Percentiles rank a stretch among this genome's conserved stretches.
These are phyloP conservation scores for Hozukius guyotensis DNA, from an alignment of 2,797 vertebrate genomes.

Conservation along the genomic window DNA sequence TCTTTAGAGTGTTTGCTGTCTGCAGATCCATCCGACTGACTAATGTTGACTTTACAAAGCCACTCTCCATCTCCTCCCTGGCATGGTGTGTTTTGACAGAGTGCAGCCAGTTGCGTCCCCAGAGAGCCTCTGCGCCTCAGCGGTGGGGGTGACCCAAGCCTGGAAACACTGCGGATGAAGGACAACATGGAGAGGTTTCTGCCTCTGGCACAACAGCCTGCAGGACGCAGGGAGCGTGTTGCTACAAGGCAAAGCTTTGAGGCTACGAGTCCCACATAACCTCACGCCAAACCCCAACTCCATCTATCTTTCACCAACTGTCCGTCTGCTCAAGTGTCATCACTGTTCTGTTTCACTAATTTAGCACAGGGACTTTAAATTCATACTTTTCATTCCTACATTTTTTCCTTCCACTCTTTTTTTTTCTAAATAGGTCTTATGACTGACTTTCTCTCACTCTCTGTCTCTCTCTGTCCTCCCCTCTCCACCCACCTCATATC, in stretches of 20 bases:
- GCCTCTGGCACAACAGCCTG: constrained; percentile 52
- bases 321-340: not conserved
- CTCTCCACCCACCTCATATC: constrained; percentile 39
- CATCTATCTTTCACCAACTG: not conserved
- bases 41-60: constrained; percentile 36
- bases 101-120: not conserved
- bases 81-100: constrained; percentile 32
- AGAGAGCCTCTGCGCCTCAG: constrained; percentile 11
- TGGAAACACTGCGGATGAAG: constrained; percentile 23
- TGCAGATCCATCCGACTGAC: not conserved
- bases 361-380: not conserved
- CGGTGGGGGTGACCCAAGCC: constrained; percentile 13
- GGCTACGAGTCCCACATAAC: constrained; percentile 13
- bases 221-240: constrained; percentile 46
- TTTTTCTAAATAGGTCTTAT: constrained; percentile 5
- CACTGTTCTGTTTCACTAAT: not conserved
- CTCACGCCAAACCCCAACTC: constrained; percentile 7
- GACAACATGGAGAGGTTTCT: constrained; percentile 42
- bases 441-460: constrained; percentile 14
- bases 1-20: not conserved
- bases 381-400: not conserved
- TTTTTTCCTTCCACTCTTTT: not conserved
- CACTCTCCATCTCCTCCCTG: constrained; percentile 10
- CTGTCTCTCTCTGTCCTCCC: constrained; percentile 13
- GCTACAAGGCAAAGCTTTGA: constrained; percentile 44